Conservation (phyloP, 2,113 vertebrate species). For the Struthio camelus region DNA sequence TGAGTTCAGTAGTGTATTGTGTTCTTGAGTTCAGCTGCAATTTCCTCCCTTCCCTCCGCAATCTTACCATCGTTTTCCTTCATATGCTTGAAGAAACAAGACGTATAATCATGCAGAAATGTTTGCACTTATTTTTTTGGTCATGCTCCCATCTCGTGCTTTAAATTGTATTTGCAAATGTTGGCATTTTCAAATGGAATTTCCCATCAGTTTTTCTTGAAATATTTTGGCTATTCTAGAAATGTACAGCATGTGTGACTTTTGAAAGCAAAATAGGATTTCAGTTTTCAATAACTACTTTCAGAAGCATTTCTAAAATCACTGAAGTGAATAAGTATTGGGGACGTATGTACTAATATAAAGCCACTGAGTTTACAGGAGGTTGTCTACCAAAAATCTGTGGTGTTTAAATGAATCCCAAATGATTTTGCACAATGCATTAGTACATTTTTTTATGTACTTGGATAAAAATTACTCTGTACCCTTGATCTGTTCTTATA, state of each 20-base stretch:
- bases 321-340: not conserved
- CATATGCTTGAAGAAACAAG: not conserved
- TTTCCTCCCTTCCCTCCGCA: not conserved
- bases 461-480: not conserved
- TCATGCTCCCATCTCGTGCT: not conserved
- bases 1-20: not conserved
- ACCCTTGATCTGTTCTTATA: not conserved
- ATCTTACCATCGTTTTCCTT: not conserved
- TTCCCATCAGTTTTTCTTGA: constrained; percentile 26
- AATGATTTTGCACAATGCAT: not conserved
- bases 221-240: constrained; percentile 12
- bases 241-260: not conserved
- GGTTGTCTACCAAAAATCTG: not conserved
- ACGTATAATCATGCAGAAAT: not conserved
- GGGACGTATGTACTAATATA: not conserved
- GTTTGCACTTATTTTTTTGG: not conserved
- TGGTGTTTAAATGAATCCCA: not conserved
- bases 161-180: not conserved
- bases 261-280: constrained; percentile 27
- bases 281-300: constrained; percentile 3
- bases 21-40: not conserved
- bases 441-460: not conserved
- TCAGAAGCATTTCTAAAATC: not conserved
- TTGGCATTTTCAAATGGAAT: constrained; percentile 45
- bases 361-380: not conserved